Base-by-base conservation (phyloP, 2,888 invertebrate genomes). In the Conomelus anceps region DNA sequence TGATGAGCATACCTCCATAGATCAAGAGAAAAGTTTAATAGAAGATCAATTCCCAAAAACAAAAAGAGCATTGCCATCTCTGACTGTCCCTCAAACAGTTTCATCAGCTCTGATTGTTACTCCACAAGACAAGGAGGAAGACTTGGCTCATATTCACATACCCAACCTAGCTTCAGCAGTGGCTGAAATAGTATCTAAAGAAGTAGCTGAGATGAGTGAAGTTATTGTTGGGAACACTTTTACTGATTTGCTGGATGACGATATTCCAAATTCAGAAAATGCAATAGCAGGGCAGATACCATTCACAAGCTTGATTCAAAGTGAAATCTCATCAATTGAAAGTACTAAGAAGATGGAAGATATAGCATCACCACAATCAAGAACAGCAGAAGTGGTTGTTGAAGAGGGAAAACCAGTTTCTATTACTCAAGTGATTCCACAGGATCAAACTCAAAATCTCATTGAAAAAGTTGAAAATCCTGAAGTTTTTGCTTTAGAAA, bases 1-100 rank as follows among this genome's bases (percentile, higher is more conserved):
- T 92, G 94, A 94, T 86, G 94, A 95, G 92, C 94, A 94, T 22
- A 93, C 94, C 90, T 92, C 92, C 24, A 94, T 94, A 90, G 96
- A 96, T 93, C 94, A 94, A 90, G 96, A 96, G 94, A 93, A 92
- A 87, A 92, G 91, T 22, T 91, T 94, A 88, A 90, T 91, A 20
- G 92, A 91, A 85, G 93, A 93, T 89, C 90, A 93, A 20, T 93
- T 93, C 92, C 95, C 95, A 20, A 95, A 94, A 90, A 93, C 93
- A 90, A 96, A 96, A 92, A 93, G 92, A 26, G 94, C 94, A 87
- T 90, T 90, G 86, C 23, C 90, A 63, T 88, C 90, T 88, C 87
- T 93, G 20, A 92, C 92, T 22, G 93, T 93, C 90, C 92, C 93
- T 90, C 92, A 93, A 91, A 91, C 93, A 90, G 91, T 93, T 13